Conservation (phyloP, 2,797 vertebrate species). For the Sebastes iracundus region DNA sequence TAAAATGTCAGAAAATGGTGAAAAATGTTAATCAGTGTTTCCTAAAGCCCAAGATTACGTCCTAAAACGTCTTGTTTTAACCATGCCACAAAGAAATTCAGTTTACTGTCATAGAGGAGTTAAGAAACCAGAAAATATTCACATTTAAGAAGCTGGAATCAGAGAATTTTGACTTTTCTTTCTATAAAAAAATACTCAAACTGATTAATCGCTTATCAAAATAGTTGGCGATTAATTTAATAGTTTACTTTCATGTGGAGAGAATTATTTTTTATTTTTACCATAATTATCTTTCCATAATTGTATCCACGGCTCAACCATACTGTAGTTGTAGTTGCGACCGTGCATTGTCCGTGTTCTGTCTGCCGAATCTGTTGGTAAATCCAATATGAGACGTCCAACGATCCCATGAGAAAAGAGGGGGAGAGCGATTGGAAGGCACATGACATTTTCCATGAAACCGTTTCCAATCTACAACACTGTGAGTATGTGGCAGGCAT, state of each 20-base stretch:
- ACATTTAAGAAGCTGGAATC: no score
- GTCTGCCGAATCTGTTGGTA: not conserved
- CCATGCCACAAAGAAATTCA: no score
- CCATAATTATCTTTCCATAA: not conserved
- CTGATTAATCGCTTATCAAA: no score
- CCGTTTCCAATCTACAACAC: slow-evolving; percentile 8
- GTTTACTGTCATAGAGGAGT: no score
- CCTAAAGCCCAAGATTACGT: no score
- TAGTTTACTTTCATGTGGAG: not conserved
- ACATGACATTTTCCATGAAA: slow-evolving; percentile 39
- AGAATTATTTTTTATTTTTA: not conserved
- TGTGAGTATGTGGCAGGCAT: slow-evolving; percentile 10
- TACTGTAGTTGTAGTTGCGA: not conserved
- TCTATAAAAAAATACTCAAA: no score
- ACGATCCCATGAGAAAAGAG: not conserved
- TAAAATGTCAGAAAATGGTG: no score
- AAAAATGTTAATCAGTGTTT: no score
- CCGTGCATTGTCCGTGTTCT: not conserved
- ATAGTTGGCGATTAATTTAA: no score
- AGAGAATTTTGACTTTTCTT: no score
- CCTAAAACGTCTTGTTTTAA: no score
- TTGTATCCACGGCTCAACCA: not conserved
- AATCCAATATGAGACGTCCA: not conserved
- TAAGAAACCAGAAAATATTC: no score
- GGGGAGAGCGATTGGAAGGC: slow-evolving; percentile 2